Evolutionary conservation across 1,140 invertebrate species (phyloP).

Genomic region (Saccostrea echinata): DNA sequence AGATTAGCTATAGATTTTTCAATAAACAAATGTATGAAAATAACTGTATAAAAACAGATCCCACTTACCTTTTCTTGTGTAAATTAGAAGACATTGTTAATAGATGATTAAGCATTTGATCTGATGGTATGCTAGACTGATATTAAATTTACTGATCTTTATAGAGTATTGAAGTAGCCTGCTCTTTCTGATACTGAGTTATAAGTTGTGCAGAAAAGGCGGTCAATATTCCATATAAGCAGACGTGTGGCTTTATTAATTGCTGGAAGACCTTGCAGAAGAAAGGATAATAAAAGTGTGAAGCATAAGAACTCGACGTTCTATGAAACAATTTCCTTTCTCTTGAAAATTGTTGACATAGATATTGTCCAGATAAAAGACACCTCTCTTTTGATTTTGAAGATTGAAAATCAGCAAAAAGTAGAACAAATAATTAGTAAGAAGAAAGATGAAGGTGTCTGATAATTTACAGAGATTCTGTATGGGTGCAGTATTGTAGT

Average conservation of each 20-base stretch:
- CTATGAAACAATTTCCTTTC: neutral
- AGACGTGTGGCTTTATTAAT: neutral
- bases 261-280: neutral
- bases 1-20: slow-evolving; percentile 15
- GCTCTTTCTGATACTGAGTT: neutral
- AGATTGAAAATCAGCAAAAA: neutral
- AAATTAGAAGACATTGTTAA: slow-evolving; percentile 26
- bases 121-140: neutral
- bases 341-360: slow-evolving; percentile 1
- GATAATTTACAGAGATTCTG: neutral
- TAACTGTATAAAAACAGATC: slow-evolving; percentile 2
- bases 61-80: slow-evolving; percentile 20
- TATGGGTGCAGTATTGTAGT: neutral
- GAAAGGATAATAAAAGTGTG: neutral
- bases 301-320: neutral
- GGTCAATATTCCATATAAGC: slow-evolving; percentile 21
- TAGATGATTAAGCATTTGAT: neutral
- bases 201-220: neutral
- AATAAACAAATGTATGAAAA: slow-evolving; percentile 28
- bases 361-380: slow-evolving; percentile 6
- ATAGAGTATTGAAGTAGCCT: neutral
- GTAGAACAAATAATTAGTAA: neutral
- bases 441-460: neutral
- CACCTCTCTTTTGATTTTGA: neutral
- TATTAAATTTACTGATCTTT: neutral